Evolutionary conservation across 2,113 vertebrate species (phyloP).

Genomic region (Asarcornis scutulata): DNA sequence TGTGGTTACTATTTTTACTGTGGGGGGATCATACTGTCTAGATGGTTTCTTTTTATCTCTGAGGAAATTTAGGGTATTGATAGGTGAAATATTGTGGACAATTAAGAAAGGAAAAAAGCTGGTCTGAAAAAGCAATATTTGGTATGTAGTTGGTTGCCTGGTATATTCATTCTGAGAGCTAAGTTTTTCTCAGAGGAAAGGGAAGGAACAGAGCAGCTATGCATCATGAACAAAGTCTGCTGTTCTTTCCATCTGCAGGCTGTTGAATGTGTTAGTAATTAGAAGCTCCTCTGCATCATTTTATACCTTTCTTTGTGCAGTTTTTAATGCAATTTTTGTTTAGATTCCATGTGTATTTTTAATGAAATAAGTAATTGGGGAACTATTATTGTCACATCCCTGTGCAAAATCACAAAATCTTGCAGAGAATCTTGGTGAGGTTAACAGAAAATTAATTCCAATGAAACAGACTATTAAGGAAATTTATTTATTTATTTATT

Average conservation of each 20-base stretch:
- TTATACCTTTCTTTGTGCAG: not conserved
- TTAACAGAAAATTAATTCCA: not conserved
- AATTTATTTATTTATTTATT: not conserved
- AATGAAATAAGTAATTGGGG: not conserved
- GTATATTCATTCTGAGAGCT: constrained; percentile 25
- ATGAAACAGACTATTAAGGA: not conserved
- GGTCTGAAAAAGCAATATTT: constrained; percentile 34
- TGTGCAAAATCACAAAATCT: not conserved
- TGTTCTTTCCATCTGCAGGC: not conserved
- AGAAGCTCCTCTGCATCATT: not conserved
- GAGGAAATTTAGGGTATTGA: constrained; percentile 39
- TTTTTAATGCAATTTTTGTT: not conserved
- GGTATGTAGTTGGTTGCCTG: constrained; percentile 21
- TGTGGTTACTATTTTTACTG: constrained; percentile 49
- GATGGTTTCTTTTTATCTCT: constrained; percentile 52
- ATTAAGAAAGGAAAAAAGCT: constrained; percentile 50
- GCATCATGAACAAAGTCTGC: not conserved
- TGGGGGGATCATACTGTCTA: not conserved
- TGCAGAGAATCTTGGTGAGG: not conserved
- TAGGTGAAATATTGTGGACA: constrained; percentile 60
- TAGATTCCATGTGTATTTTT: not conserved
- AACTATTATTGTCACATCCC: not conserved
- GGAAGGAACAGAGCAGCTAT: constrained; percentile 22
- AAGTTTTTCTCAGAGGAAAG: constrained; percentile 44
- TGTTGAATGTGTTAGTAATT: not conserved